Percentiles rank a stretch among this genome's conserved stretches.
phyloP scores from a whole-genome alignment of 2,113 vertebrate genomes.

The Coptodon rendalli region DNA sequence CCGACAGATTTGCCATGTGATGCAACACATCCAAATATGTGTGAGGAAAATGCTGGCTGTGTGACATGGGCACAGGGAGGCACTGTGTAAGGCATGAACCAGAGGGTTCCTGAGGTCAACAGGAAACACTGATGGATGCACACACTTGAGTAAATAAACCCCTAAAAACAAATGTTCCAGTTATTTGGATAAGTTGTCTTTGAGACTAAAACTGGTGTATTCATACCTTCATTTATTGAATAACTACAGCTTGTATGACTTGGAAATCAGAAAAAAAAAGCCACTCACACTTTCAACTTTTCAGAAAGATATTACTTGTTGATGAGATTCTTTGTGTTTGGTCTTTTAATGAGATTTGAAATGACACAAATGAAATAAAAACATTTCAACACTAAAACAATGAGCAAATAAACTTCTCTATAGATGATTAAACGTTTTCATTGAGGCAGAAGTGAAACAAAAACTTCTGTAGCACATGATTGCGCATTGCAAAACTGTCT shows the following conservation, averaged over 20 bases:
- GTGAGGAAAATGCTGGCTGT: background rate
- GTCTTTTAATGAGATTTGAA: background rate
- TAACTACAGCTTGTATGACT: background rate
- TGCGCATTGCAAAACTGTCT: constrained; percentile 18
- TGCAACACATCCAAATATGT: background rate
- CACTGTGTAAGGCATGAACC: background rate
- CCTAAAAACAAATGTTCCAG: background rate
- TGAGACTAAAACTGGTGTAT: background rate
- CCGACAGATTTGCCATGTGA: constrained; percentile 4
- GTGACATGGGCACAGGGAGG: background rate
- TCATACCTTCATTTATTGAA: background rate
- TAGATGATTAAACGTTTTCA: background rate
- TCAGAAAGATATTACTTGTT: background rate
- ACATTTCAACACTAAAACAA: background rate
- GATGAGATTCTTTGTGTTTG: background rate
- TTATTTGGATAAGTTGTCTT: background rate
- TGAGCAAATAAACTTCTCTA: background rate
- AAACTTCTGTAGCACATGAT: background rate
- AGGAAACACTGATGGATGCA: background rate
- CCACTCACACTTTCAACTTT: background rate
- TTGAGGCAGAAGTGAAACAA: background rate
- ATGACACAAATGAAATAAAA: background rate
- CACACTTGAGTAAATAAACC: background rate
- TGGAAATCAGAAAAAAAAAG: too few relatives aligned
- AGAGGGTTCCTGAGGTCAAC: background rate